A percentile compares a stretch with the other conserved stretches of the same genome.
Evolutionary conservation across 2,888 invertebrate species (phyloP).

Genomic region (Drosophila peninsularis): DNA sequence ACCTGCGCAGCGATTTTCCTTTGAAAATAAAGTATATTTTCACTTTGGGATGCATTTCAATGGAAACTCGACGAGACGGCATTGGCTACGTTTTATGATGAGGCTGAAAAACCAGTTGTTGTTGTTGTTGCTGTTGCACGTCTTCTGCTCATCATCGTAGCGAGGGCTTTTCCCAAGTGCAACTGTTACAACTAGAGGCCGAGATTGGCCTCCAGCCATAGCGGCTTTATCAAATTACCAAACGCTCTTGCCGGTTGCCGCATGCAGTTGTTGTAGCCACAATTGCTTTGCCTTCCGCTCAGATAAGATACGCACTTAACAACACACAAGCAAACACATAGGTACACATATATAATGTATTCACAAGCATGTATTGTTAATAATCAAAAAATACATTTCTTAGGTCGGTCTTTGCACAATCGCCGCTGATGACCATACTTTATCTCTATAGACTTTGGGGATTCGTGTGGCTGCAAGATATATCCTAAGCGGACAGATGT

Average conservation of each 20-base stretch:
- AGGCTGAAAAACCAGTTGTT: slow-evolving; percentile 50
- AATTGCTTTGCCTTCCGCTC: slow-evolving; percentile 48
- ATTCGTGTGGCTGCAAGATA: not conserved
- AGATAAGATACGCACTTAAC: slow-evolving; percentile 63
- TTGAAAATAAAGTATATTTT: slow-evolving; percentile 68
- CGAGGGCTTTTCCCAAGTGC: slow-evolving; percentile 60
- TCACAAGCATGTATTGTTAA: slow-evolving; percentile 43
- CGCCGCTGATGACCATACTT: slow-evolving; percentile 20
- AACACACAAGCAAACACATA: slow-evolving; percentile 7
- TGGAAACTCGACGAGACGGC: slow-evolving; percentile 59
- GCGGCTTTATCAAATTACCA: slow-evolving; percentile 56
- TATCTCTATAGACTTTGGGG: not conserved
- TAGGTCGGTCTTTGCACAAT: slow-evolving; percentile 65
- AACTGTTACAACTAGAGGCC: slow-evolving; percentile 34
- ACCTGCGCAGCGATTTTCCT: slow-evolving; percentile 68
- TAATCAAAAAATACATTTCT: slow-evolving; percentile 57
- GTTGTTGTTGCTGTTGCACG: slow-evolving; percentile 11
- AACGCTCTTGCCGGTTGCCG: slow-evolving; percentile 36
- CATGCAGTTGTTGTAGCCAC: slow-evolving; percentile 44
- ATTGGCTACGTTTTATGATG: slow-evolving; percentile 54
- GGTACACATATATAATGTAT: not conserved
- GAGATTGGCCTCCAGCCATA: slow-evolving; percentile 39
- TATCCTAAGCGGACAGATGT: slow-evolving; percentile 20
- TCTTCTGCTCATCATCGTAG: slow-evolving; percentile 16
- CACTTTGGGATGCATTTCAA: slow-evolving; percentile 63